Conservation (phyloP, 2,797 vertebrate species). For the Catostomus latipinnis region DNA sequence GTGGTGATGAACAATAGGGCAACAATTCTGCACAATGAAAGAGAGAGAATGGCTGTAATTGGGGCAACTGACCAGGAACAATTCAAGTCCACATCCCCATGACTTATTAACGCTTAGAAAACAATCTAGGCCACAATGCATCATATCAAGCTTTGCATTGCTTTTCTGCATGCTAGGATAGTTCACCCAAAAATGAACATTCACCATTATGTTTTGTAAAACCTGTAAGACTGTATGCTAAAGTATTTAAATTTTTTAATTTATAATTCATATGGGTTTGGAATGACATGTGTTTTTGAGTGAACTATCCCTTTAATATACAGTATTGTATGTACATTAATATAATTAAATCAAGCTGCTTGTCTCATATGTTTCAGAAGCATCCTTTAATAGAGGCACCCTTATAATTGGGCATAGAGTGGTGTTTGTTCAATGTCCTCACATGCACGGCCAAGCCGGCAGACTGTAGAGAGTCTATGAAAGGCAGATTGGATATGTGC, state of each 20-base stretch:
- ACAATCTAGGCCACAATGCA: constrained; percentile 17
- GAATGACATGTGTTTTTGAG: too few species aligned
- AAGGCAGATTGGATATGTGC: constrained; percentile 38
- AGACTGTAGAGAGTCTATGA: constrained; percentile 36
- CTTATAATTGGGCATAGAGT: constrained; percentile 57
- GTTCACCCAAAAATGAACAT: too few species aligned
- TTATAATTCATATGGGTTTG: too few species aligned
- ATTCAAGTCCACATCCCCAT: constrained; percentile 14
- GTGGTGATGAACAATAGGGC: constrained; percentile 27
- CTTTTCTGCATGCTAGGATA: too few species aligned
- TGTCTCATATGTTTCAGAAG: constrained; percentile 28
- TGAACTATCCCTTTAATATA: too few species aligned
- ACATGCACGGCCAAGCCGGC: constrained; percentile 56
- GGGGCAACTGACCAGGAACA: constrained; percentile 40
- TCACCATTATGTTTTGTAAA: too few species aligned
- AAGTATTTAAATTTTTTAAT: too few species aligned
- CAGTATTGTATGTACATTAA: too few species aligned
- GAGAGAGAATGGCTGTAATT: constrained; percentile 6
- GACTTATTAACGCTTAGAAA: constrained; percentile 10
- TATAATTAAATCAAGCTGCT: too few species aligned
- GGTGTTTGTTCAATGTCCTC: constrained; percentile 62
- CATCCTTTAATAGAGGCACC: constrained; percentile 41
- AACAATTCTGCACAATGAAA: constrained; percentile 25
- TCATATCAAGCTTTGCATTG: not conserved
- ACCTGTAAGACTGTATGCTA: too few species aligned